These are phyloP conservation scores for Gryon sp. DNA, from an alignment of 1,140 invertebrate genomes.

Conservation along the genomic window DNA sequence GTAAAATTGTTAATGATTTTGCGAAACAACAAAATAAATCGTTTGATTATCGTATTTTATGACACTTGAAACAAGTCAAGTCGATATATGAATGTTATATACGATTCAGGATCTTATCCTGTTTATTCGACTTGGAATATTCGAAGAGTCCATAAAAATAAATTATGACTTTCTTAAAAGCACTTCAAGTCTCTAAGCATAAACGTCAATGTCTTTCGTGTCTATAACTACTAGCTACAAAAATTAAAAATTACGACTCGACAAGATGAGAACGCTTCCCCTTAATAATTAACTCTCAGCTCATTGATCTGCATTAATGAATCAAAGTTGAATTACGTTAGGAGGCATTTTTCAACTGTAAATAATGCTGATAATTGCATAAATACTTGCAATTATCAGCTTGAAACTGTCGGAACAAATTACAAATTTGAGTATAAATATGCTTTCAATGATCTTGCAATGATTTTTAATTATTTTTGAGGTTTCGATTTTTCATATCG, in stretches of 20 bases:
- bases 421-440: too few species aligned
- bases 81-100: too few species aligned
- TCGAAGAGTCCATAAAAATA: constrained; percentile 38
- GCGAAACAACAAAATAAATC: too few species aligned
- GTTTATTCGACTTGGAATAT: neutral
- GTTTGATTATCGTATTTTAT: too few species aligned
- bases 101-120: neutral
- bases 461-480: too few species aligned
- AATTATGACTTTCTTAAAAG: constrained; percentile 38
- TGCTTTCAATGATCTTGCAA: too few species aligned
- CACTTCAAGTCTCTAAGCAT: constrained; percentile 31
- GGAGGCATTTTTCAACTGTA: neutral
- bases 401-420: too few species aligned
- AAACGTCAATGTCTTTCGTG: constrained; percentile 43
- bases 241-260: constrained; percentile 29
- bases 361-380: neutral
- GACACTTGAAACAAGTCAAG: too few species aligned
- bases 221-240: constrained; percentile 21
- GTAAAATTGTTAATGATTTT: too few species aligned
- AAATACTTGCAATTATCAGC: constrained; percentile 14
- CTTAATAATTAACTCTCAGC: constrained; percentile 9
- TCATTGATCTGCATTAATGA: constrained; percentile 17
- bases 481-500: too few species aligned
- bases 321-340: constrained; percentile 3
- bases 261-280: constrained; percentile 8